Percentiles rank a stretch among this genome's conserved stretches.
phyloP scores from a whole-genome alignment of 2,888 invertebrate genomes.

The Volucella inflata region DNA sequence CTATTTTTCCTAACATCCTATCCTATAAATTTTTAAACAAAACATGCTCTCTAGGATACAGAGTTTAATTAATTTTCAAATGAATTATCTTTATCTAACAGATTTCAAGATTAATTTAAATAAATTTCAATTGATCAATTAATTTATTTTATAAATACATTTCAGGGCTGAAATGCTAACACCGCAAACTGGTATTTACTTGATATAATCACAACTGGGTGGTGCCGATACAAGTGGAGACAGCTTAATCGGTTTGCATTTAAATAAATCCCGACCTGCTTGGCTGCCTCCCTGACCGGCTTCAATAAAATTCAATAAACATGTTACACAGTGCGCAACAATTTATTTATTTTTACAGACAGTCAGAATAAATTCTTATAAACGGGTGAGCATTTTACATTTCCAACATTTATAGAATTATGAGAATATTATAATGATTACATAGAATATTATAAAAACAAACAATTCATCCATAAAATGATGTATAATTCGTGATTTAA shows the following conservation, averaged over 20 bases:
- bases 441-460: slow-evolving; percentile 16
- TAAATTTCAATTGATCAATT: not conserved
- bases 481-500: slow-evolving; percentile 20
- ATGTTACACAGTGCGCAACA: slow-evolving; percentile 6
- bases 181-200: slow-evolving; percentile 43
- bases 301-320: not conserved
- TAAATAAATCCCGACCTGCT: not conserved
- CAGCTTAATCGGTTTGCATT: slow-evolving; percentile 6
- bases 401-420: not conserved
- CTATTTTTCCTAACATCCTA: no score
- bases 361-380: not conserved
- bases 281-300: not conserved
- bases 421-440: not conserved
- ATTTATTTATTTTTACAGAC: not conserved
- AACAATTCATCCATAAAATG: slow-evolving; percentile 9
- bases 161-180: slow-evolving; percentile 48
- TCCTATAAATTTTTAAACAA: no score
- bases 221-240: not conserved
- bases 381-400: not conserved
- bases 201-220: slow-evolving; percentile 33
- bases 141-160: not conserved
- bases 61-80: no score
- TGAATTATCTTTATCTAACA: no score
- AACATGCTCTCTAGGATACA: no score
- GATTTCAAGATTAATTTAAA: no score